A percentile compares a stretch with the other conserved stretches of the same genome.
phyloP scores from a whole-genome alignment of 2,797 vertebrate species.

The Cichlasoma orientale region DNA sequence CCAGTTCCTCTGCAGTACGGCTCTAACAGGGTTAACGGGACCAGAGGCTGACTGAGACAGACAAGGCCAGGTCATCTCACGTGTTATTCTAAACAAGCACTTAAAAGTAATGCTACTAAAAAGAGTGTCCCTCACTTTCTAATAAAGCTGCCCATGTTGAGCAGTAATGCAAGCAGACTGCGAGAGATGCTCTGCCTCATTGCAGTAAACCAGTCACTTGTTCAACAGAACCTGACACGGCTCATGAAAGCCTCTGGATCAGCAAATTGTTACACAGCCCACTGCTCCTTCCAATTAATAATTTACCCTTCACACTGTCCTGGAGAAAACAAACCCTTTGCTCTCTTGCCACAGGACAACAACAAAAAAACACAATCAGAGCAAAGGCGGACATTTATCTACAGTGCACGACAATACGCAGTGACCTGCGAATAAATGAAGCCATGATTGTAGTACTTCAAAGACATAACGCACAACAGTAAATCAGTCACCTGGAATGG shows the following conservation, averaged over 20 bases:
- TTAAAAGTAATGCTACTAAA: constrained; percentile 38
- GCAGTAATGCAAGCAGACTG: constrained; percentile 51
- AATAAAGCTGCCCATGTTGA: constrained; percentile 40
- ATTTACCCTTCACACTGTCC: constrained; percentile 75
- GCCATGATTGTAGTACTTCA: constrained; percentile 13
- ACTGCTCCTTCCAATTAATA: constrained; percentile 82
- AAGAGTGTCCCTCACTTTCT: constrained; percentile 25
- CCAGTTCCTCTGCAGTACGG: constrained; percentile 34
- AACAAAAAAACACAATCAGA: constrained; percentile 60
- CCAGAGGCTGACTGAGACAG: constrained; percentile 39
- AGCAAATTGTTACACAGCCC: constrained; percentile 83
- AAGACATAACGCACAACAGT: constrained; percentile 29
- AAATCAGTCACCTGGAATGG: constrained; percentile 66
- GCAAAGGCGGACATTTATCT: constrained; percentile 55
- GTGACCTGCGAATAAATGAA: constrained; percentile 52
- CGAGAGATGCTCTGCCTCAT: constrained; percentile 60
- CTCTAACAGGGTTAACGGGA: constrained; percentile 57
- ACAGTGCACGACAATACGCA: constrained; percentile 31
- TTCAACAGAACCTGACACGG: constrained; percentile 74
- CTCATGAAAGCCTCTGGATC: constrained; percentile 78
- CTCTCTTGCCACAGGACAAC: constrained; percentile 61
- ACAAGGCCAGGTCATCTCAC: constrained; percentile 44
- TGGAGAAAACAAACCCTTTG: constrained; percentile 66
- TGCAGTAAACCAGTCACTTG: constrained; percentile 75
- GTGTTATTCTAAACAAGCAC: constrained; percentile 47